Conservation (phyloP, 2,113 vertebrate species). For the Amia ocellicauda region DNA sequence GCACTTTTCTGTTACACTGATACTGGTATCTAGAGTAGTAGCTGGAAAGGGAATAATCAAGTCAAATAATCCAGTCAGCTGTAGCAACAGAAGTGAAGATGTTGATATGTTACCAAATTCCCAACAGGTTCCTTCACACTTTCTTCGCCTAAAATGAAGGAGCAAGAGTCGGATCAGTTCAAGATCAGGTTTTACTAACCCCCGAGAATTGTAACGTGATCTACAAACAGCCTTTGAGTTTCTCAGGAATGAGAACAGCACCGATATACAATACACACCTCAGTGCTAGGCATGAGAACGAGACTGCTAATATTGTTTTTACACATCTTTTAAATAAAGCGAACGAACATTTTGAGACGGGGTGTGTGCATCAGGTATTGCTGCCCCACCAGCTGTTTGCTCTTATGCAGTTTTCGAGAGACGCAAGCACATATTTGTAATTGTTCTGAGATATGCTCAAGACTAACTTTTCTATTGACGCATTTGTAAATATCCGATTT, state of each 20-base stretch:
- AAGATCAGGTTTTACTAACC: conserved; percentile 61
- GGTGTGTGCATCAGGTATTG: conserved; percentile 5
- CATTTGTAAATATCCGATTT: too few species aligned
- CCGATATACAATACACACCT: conserved; percentile 40
- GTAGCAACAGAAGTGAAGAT: conserved; percentile 52
- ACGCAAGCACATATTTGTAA: not conserved
- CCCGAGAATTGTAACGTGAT: conserved; percentile 66
- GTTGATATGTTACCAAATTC: conserved; percentile 56
- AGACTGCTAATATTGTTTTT: conserved; percentile 38
- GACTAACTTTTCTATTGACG: too few species aligned
- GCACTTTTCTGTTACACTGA: conserved; percentile 52
- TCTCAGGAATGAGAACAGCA: conserved; percentile 54
- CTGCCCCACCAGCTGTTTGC: too few species aligned
- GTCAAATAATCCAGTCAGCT: conserved; percentile 55
- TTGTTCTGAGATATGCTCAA: too few species aligned
- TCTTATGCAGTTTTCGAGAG: not conserved
- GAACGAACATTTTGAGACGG: conserved; percentile 13
- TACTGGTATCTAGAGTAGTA: conserved; percentile 52
- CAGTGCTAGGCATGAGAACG: not conserved
- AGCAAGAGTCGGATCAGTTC: conserved; percentile 56
- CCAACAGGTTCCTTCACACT: conserved; percentile 61
- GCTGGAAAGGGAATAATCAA: conserved; percentile 54
- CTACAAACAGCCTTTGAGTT: conserved; percentile 54
- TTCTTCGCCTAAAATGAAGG: conserved; percentile 56
- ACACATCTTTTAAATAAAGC: conserved; percentile 38